Evolutionary conservation across 2,888 invertebrate species (phyloP).

Genomic region (Hirtodrosophila histrioides): DNA sequence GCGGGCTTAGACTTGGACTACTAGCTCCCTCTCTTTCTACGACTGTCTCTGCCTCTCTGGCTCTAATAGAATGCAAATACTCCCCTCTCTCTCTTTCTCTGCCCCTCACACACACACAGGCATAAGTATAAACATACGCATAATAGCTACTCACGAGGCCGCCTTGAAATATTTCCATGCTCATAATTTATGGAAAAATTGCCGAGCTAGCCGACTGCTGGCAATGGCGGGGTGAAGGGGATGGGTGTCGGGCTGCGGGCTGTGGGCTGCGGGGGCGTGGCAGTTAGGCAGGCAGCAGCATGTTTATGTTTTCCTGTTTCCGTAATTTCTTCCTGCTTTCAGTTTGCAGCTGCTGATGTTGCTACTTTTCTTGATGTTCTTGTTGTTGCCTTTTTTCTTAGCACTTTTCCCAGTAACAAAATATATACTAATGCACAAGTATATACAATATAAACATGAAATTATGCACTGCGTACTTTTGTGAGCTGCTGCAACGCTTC

Average conservation of each 20-base stretch:
- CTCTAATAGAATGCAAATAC: constrained; percentile 47
- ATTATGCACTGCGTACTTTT: constrained; percentile 54
- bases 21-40: neutral
- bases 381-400: constrained; percentile 40
- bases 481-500: constrained; percentile 33
- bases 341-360: constrained; percentile 44
- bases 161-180: constrained; percentile 71
- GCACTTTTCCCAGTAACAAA: constrained; percentile 37
- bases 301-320: constrained; percentile 79
- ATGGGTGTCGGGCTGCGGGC: no score
- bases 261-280: neutral
- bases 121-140: constrained; percentile 33
- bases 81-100: constrained; percentile 9
- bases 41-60: neutral
- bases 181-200: constrained; percentile 76
- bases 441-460: constrained; percentile 28
- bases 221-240: neutral
- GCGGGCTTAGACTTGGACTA: constrained; percentile 6
- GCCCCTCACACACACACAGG: constrained; percentile 3
- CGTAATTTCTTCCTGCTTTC: constrained; percentile 76
- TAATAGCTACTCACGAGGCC: constrained; percentile 63
- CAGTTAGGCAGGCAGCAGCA: constrained; percentile 58
- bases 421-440: constrained; percentile 12
- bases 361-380: constrained; percentile 5
- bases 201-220: constrained; percentile 20